Conservation (phyloP, 2,113 vertebrate species). For the Poeciliopsis occidentalis region DNA sequence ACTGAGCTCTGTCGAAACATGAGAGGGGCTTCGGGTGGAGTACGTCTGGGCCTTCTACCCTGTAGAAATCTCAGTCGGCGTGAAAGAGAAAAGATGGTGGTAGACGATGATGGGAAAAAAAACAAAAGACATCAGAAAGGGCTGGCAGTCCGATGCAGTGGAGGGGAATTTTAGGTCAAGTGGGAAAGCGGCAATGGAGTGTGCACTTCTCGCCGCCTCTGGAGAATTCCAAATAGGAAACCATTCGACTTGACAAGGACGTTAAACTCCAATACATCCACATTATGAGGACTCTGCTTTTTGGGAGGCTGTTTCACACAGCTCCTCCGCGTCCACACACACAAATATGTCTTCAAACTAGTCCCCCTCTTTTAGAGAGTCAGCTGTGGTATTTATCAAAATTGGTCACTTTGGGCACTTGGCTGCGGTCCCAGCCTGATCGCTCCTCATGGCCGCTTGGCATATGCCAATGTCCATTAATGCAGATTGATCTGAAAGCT, state of each 20-base stretch:
- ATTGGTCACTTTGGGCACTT: constrained; percentile 50
- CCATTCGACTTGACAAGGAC: constrained; percentile 64
- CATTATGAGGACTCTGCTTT: constrained; percentile 41
- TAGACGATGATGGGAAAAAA: constrained; percentile 37
- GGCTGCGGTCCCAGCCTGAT: constrained; percentile 36
- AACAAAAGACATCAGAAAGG: constrained; percentile 20
- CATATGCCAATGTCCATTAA: constrained; percentile 53
- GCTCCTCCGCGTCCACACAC: constrained; percentile 15
- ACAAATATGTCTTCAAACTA: constrained; percentile 13
- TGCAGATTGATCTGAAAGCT: constrained; percentile 37
- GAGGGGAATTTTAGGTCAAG: constrained; percentile 54
- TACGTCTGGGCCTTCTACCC: too few species aligned
- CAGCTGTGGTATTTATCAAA: constrained; percentile 53
- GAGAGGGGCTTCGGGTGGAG: too few species aligned
- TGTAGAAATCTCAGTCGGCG: too few species aligned
- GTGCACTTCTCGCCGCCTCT: constrained; percentile 32
- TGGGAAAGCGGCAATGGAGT: constrained; percentile 35
- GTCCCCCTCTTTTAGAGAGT: constrained; percentile 28
- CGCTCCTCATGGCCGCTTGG: constrained; percentile 35
- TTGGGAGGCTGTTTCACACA: constrained; percentile 44
- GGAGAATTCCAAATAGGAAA: constrained; percentile 57
- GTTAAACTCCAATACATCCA: constrained; percentile 68
- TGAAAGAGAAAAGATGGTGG: neutral
- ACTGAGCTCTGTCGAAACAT: too few species aligned
- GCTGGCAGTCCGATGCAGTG: neutral